Percentiles rank a stretch among this genome's conserved stretches.
Evolutionary conservation across 2,888 invertebrate genomes (phyloP).

Genomic region (Drosophila nr. fundita): DNA sequence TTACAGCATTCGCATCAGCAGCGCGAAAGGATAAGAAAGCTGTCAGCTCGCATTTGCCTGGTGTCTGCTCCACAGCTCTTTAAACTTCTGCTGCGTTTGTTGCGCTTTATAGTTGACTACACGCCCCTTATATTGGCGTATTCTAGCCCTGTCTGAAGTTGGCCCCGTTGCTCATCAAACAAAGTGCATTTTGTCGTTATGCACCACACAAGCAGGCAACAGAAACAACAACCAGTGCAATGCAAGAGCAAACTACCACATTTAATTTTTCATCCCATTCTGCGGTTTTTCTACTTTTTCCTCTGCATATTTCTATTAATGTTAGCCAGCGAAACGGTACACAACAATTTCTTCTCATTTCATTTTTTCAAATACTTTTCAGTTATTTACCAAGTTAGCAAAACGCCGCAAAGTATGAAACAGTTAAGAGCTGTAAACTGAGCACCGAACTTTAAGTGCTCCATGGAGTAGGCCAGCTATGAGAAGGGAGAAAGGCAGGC

Average conservation of each 20-base stretch:
- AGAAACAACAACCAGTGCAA: conserved; percentile 13
- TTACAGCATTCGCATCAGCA: conserved; percentile 33
- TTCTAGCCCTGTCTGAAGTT: conserved; percentile 7
- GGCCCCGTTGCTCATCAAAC: conserved; percentile 50
- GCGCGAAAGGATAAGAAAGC: conserved; percentile 11
- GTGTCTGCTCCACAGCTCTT: conserved; percentile 8
- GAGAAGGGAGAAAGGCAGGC: not conserved
- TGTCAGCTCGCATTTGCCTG: conserved; percentile 35
- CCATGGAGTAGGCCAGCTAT: conserved; percentile 12
- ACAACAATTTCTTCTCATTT: conserved; percentile 15
- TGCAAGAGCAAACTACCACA: conserved; percentile 23
- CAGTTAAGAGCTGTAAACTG: conserved; percentile 43
- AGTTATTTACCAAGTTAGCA: conserved; percentile 51
- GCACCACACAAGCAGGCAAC: conserved; percentile 23
- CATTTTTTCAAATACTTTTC: conserved; percentile 24
- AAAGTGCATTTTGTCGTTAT: conserved; percentile 62
- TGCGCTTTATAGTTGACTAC: conserved; percentile 12
- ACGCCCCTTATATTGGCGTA: conserved; percentile 33
- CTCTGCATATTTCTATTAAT: conserved; percentile 41
- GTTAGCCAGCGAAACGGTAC: conserved; percentile 29
- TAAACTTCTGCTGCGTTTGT: conserved; percentile 14
- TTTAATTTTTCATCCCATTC: conserved; percentile 31
- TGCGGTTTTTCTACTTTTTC: conserved; percentile 5
- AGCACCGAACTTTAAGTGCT: conserved; percentile 36
- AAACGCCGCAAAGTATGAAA: conserved; percentile 50